A percentile compares a stretch with the other conserved stretches of the same genome.
These are phyloP conservation scores for Heteromyza rotundicornis DNA, from an alignment of 2,888 invertebrate species.

Conservation along the genomic window DNA sequence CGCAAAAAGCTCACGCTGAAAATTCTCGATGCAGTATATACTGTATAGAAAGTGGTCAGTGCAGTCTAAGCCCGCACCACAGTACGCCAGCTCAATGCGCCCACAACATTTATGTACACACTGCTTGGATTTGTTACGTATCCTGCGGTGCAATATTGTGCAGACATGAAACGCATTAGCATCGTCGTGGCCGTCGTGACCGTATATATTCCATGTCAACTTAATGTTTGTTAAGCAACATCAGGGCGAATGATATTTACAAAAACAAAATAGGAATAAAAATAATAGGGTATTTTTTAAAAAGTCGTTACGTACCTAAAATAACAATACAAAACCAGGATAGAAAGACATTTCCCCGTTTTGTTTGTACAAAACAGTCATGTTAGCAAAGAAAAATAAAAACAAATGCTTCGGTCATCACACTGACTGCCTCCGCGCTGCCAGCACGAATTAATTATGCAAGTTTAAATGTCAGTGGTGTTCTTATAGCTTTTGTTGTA, in stretches of 20 bases:
- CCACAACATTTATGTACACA: background rate
- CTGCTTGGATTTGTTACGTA: constrained; percentile 7
- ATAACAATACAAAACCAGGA: background rate
- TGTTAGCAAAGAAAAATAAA: background rate
- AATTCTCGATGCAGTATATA: too few species aligned
- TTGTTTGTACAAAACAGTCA: background rate
- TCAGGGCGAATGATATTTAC: constrained; percentile 1
- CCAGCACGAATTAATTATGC: constrained; percentile 18
- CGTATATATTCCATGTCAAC: constrained; percentile 21
- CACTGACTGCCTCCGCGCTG: background rate
- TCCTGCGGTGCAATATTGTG: constrained; percentile 7
- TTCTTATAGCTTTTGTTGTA: constrained; percentile 5
- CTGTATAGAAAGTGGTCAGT: background rate
- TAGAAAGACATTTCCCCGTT: background rate
- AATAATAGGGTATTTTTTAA: background rate
- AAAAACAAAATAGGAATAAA: background rate
- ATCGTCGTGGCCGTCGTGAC: background rate
- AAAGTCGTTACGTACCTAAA: too few species aligned
- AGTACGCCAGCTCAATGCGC: background rate
- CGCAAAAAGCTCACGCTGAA: too few species aligned
- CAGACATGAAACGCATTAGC: constrained; percentile 21
- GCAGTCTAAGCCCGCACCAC: constrained; percentile 3
- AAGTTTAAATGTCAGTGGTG: constrained; percentile 6
- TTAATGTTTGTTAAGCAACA: constrained; percentile 18
- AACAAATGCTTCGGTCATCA: background rate